A percentile compares a stretch with the other conserved stretches of the same genome.
phyloP scores from a whole-genome alignment of 2,888 invertebrate species.

The Furcula furcula region DNA sequence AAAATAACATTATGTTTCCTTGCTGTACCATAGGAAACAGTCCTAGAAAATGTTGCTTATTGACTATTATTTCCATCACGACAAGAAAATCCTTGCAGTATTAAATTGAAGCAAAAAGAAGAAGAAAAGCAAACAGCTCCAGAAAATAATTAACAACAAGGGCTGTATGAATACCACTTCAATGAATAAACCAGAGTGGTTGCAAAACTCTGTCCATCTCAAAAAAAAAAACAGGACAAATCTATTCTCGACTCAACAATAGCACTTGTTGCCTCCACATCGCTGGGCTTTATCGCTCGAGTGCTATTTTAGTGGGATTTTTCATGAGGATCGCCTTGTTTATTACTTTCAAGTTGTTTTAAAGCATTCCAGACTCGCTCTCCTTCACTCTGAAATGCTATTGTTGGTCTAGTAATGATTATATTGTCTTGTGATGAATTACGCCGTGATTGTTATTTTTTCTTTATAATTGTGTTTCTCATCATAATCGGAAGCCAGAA shows the following conservation, averaged over 20 bases:
- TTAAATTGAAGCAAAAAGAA: no score
- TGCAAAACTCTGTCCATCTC: constrained; percentile 9
- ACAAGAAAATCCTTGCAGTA: no score
- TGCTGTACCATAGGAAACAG: no score
- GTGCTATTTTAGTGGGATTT: constrained; percentile 16
- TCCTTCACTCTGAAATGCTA: constrained; percentile 9
- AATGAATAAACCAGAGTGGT: constrained; percentile 11
- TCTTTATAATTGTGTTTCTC: no score
- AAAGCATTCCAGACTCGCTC: constrained; percentile 9
- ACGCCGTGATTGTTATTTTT: no score
- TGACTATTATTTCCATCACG: no score
- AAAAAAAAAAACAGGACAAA: constrained; percentile 15
- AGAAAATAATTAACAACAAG: not conserved
- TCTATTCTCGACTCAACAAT: constrained; percentile 4
- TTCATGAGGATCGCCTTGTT: constrained; percentile 23
- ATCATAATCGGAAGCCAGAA: no score
- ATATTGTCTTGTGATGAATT: no score
- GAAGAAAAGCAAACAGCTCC: not conserved
- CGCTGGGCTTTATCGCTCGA: constrained; percentile 11
- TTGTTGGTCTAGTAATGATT: constrained; percentile 2
- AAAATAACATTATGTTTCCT: no score
- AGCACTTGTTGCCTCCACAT: constrained; percentile 28
- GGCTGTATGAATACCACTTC: constrained; percentile 4
- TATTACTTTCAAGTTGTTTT: constrained; percentile 22
- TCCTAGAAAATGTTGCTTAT: no score